Evolutionary conservation across 1,140 invertebrate species (phyloP), one percentile per base, ranked within the genome.

Genomic region (Euura saliciscinereae): DNA sequence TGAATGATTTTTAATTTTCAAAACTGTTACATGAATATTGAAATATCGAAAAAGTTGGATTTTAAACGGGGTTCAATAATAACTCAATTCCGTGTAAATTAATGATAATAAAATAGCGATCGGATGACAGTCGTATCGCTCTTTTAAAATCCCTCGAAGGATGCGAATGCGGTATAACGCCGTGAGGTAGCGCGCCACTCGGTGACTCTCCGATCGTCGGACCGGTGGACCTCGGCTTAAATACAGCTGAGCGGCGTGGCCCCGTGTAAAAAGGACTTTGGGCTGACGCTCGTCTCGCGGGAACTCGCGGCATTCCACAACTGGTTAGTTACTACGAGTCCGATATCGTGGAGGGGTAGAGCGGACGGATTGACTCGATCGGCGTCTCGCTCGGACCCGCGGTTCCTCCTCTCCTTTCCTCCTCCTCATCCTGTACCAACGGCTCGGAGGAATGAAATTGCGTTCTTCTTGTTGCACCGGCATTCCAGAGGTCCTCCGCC

Each of bases 401-500:
- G n/a, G 28, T 43, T 46, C 64, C 11, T 74, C 45, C 11, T 69
- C 43, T 74, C 28, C 44, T 44, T 70, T n/a, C 70, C 59, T 44
- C 66, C 11, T 71, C 51, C 28, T 65, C 28, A 28, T 28, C 28
- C 28, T 28, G 28, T 28, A 28, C 28, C 28, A 28, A 1, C 28
- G 28, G 28, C 28, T 28, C 28, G 28, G 6, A 59, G 51, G 51
- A 59, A 6, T 11, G 51, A n/a, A 59, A n/a, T 59, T n/a, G 51
- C 51, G 6, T 8, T 75, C 72, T 77, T 76, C 74, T 77, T 77
- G 69, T 76, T 75, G 72, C 71, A 75, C 71, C 75, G 76, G 78
- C 73, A 78, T 79, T 79, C 78, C 78, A 72, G 74, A 76, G 78
- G 77, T 71, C 73, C 71, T 75, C 76, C 74, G 59, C 43, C 6